Evolutionary conservation across 2,888 invertebrate genomes (phyloP).

Genomic region (Cataglyphis albicans): DNA sequence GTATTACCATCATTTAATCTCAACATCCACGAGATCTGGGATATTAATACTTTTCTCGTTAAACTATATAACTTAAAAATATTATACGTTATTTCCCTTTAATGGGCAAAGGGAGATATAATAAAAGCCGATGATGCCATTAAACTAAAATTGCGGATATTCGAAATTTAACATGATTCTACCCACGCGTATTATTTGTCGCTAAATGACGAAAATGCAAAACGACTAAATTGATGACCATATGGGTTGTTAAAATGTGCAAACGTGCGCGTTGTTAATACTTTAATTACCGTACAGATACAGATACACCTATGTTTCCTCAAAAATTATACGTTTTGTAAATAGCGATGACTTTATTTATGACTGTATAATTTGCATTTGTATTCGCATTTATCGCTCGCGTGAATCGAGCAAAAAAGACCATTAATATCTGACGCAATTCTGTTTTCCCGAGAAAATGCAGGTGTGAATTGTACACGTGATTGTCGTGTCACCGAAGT

Average conservation of each 20-base stretch:
- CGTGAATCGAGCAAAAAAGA: conserved; percentile 4
- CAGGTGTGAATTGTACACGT: conserved; percentile 1
- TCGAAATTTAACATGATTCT: conserved; percentile 10
- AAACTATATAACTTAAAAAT: background rate
- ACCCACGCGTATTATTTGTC: conserved; percentile 38
- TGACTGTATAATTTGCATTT: conserved; percentile 18
- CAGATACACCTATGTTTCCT: conserved; percentile 6
- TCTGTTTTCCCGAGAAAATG: conserved; percentile 13
- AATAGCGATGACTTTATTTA: conserved; percentile 17
- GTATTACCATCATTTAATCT: background rate
- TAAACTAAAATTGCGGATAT: conserved; percentile 28
- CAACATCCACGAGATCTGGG: background rate
- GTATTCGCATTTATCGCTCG: conserved; percentile 1
- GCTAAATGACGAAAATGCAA: conserved; percentile 39
- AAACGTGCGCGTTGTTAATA: conserved; percentile 22
- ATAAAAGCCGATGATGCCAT: conserved; percentile 31
- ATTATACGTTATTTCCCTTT: background rate
- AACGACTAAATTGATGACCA: conserved; percentile 15
- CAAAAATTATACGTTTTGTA: conserved; percentile 5
- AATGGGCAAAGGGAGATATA: background rate
- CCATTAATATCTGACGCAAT: background rate
- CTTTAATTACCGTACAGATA: conserved; percentile 17
- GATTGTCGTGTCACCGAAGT: background rate
- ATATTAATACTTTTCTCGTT: background rate
- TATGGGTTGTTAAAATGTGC: conserved; percentile 15